These are phyloP conservation scores for Myathropa florea DNA, from an alignment of 2,888 invertebrate species.

Conservation along the genomic window DNA sequence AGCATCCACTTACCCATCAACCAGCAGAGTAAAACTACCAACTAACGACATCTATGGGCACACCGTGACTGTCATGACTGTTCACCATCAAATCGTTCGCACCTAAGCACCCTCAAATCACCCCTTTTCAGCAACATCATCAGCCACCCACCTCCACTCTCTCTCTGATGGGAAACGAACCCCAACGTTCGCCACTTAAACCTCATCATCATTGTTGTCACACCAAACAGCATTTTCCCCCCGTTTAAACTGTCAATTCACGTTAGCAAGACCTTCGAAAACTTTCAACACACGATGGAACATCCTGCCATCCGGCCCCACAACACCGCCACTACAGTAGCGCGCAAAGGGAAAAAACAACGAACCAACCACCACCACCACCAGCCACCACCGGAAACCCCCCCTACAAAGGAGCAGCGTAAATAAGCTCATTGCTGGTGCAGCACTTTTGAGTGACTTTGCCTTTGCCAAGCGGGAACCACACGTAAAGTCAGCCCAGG, in stretches of 20 bases:
- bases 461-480: conserved; percentile 3
- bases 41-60: not conserved
- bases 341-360: not conserved
- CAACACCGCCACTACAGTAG: not conserved
- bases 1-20: no score
- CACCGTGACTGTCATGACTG: not conserved
- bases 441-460: conserved; percentile 60
- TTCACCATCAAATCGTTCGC: not conserved
- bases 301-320: not conserved
- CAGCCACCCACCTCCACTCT: not conserved
- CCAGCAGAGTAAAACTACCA: not conserved
- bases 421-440: conserved; percentile 57
- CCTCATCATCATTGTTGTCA: conserved; percentile 27
- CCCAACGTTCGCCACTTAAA: not conserved
- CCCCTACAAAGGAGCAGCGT: conserved; percentile 50
- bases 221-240: conserved; percentile 29
- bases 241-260: conserved; percentile 49
- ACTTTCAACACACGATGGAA: conserved; percentile 25
- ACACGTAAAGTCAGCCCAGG: conserved; percentile 54
- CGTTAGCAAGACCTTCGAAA: conserved; percentile 26
- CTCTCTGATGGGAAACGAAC: not conserved
- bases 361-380: conserved; percentile 21
- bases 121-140: not conserved
- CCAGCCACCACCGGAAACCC: not conserved
- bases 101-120: not conserved